A percentile compares a stretch with the other conserved stretches of the same genome.
phyloP scores from a whole-genome alignment of 2,888 invertebrate species.

The Poecilobothrus nobilitatus region DNA sequence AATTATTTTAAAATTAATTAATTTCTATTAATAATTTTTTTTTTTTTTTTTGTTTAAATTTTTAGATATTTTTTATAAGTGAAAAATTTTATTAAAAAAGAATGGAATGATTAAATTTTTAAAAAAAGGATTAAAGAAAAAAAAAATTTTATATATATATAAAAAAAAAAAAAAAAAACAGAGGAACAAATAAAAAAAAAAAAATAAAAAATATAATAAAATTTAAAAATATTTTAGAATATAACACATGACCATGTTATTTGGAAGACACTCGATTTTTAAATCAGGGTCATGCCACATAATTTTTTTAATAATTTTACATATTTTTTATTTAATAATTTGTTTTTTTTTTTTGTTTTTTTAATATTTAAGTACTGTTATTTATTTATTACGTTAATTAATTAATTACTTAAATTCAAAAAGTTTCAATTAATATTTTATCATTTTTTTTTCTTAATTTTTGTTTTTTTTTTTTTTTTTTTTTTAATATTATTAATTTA shows the following conservation, averaged over 20 bases:
- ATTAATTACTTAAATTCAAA: constrained; percentile 16
- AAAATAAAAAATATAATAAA: no score
- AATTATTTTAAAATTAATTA: constrained; percentile 15
- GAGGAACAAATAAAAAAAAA: constrained; percentile 14
- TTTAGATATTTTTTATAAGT: no score
- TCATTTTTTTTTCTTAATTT: constrained; percentile 14
- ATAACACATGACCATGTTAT: constrained; percentile 40
- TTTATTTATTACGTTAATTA: constrained; percentile 13
- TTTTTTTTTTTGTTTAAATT: no score
- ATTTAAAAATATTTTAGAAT: constrained; percentile 12
- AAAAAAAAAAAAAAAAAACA: neutral
- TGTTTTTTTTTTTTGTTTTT: constrained; percentile 24
- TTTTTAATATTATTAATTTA: constrained; percentile 31
- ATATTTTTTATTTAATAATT: constrained; percentile 14
- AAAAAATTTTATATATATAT: no score
- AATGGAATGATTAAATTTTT: no score
- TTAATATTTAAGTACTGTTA: constrained; percentile 13
- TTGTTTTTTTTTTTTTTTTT: constrained; percentile 35
- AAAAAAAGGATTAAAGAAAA: no score
- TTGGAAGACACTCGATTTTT: constrained; percentile 46
- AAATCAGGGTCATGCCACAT: constrained; percentile 45
- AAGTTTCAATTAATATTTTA: constrained; percentile 19
- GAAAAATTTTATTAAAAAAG: no score
- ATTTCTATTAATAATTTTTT: no score
- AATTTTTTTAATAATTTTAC: constrained; percentile 20